Conservation (phyloP, 1,140 invertebrate genomes). For the Diabrotica virgifera region DNA sequence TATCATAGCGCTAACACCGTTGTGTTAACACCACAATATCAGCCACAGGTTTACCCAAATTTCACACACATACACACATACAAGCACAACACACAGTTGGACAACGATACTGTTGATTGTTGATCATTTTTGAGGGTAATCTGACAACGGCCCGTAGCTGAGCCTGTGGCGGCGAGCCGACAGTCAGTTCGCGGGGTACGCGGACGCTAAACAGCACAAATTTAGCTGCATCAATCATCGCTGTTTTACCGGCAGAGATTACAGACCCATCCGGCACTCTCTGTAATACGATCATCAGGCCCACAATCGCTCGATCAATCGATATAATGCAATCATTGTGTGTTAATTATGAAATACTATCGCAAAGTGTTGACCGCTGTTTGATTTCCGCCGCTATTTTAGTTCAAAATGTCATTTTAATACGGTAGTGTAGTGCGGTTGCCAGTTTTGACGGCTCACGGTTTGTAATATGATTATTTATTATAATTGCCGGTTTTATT, state of each 20-base stretch:
- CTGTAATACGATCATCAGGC: constrained; percentile 33
- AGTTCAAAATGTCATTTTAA: constrained; percentile 38
- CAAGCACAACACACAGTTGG: constrained; percentile 7
- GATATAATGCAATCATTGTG: constrained; percentile 37
- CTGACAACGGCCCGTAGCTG: constrained; percentile 21
- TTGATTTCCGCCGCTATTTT: constrained; percentile 41
- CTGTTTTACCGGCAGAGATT: constrained; percentile 32
- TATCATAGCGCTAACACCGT: too few relatives aligned
- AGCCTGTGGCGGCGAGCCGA: background rate
- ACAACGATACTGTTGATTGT: constrained; percentile 12
- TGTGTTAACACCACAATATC: too few relatives aligned
- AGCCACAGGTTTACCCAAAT: too few relatives aligned
- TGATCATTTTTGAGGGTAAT: constrained; percentile 32
- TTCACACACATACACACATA: background rate
- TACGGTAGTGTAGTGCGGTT: constrained; percentile 33
- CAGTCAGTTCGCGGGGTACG: background rate
- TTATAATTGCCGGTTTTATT: constrained; percentile 36
- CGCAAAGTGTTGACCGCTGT: constrained; percentile 40
- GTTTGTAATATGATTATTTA: constrained; percentile 36
- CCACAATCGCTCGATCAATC: constrained; percentile 35
- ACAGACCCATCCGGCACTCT: constrained; percentile 28
- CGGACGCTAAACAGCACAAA: constrained; percentile 24
- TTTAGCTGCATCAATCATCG: constrained; percentile 31
- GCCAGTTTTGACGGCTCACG: constrained; percentile 30
- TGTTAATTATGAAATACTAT: constrained; percentile 42